Conservation (phyloP, 2,888 invertebrate genomes). For the Cheilosia variabilis region DNA sequence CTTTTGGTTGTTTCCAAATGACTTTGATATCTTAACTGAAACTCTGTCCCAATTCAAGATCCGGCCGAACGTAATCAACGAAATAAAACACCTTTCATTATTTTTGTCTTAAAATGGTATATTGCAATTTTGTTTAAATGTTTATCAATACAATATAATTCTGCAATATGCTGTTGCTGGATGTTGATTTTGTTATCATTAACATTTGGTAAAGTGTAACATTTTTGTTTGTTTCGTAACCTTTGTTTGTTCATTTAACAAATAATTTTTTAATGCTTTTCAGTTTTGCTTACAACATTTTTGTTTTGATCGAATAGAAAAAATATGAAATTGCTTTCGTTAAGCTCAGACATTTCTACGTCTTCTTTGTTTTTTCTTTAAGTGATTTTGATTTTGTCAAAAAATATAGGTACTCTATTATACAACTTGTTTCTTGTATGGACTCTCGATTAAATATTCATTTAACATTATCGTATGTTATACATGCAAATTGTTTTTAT, state of each 20-base stretch:
- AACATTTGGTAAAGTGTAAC: slow-evolving; percentile 70
- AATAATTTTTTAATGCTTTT: slow-evolving; percentile 16
- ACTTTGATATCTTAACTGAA: no score
- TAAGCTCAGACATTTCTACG: slow-evolving; percentile 9
- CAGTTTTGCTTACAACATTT: slow-evolving; percentile 35
- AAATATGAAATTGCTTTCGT: slow-evolving; percentile 66
- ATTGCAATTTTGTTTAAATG: slow-evolving; percentile 62
- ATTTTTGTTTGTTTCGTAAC: slow-evolving; percentile 24
- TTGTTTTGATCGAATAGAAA: slow-evolving; percentile 65
- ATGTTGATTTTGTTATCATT: slow-evolving; percentile 51
- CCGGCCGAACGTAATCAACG: not conserved
- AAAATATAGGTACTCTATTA: slow-evolving; percentile 67
- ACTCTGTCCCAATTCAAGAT: no score
- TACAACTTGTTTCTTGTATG: slow-evolving; percentile 63
- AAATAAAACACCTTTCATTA: slow-evolving; percentile 61
- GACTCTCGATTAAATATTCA: slow-evolving; percentile 22
- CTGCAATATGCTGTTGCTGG: slow-evolving; percentile 62
- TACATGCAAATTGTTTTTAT: slow-evolving; percentile 69
- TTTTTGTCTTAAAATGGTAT: slow-evolving; percentile 73
- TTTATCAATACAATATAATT: slow-evolving; percentile 61
- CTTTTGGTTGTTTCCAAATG: no score
- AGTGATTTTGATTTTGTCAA: slow-evolving; percentile 52
- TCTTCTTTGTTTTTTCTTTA: slow-evolving; percentile 14
- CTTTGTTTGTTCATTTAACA: slow-evolving; percentile 52
- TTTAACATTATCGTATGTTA: slow-evolving; percentile 70